Evolutionary conservation across 2,797 vertebrate genomes (phyloP), one percentile per base, ranked within the genome.

Genomic region (Diglossa cyanea): DNA sequence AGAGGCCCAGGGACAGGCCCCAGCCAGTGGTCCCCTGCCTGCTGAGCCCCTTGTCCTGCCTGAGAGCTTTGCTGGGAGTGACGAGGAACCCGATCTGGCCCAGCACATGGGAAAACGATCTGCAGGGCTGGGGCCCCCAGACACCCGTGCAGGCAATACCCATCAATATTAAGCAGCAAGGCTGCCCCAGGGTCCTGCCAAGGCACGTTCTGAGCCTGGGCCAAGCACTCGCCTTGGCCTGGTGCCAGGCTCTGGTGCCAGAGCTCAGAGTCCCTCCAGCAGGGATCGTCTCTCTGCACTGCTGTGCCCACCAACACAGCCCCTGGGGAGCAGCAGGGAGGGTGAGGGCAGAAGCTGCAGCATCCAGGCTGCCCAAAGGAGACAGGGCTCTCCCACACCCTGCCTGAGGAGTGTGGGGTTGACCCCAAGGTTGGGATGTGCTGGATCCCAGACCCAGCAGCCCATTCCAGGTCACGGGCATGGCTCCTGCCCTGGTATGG

Each of bases 141-240:
- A 72, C 11, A 58, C 70, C 63, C 0, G 0, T 14, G 44, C 35
- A 42, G 80, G 72, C 92, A 79, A 42, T 20, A 58, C 35, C 62
- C 93, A 97, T 96, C 94, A 97, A 97, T 96, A 97, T 95, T 96
- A 93, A 97, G 66, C 58, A 92, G 91, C 0, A 0, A 91, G 66
- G 93, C 39, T 84, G 82, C 83, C 93, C 87, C 40, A 0, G 61
- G 87, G 81, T 89, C 72, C 58, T 76, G 71, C 78, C 78, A 40
- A 75, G 62, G 62, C 74, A 60, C 12, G 3, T 90, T 86, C 51
- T 28, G 25, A 90, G 39, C 57, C 50, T 4, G 45, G 26, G 60
- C 88, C 72, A 79, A 82, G 76, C 0, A 3, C 37, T 61, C 0
- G 1, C 17, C 47, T 58, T 18, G n/a, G 73, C 35, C 3, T 9